Evolutionary conservation across 1,140 invertebrate species (phyloP), one percentile per base, ranked within the genome.

Genomic region (Drosophila virilis): DNA sequence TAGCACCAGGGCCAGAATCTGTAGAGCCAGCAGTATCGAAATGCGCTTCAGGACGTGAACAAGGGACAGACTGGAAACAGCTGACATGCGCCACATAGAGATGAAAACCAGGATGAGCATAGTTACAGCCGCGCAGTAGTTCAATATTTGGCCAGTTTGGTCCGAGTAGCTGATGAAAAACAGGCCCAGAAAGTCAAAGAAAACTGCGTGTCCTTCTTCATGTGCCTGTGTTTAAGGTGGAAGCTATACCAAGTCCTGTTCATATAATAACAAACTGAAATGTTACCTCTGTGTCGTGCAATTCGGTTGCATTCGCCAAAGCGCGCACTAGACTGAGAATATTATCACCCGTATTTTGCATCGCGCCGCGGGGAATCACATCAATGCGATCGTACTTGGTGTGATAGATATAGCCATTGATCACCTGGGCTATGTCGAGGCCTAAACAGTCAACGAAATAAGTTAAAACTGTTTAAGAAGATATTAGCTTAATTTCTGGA

Each of bases 361-460:
- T 93, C 8, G 96, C 95, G 5, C 96, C 97, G 9, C 95, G 84
- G 2, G 96, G 95, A 84, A 98, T 96, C 80, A 95, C 94, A 74
- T 95, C 93, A 17, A 96, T 94, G 13, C 93, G 93, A 92, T 98
- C 97, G 92, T 96, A 96, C 83, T 95, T 95, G 12, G 97, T 98
- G 83, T 98, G 97, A 84, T 98, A 98, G 0, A 97, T 95, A 91
- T 97, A 98, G 22, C 98, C 98, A 94, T 99, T 98, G 38, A 95
- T 94, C 52, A 96, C 96, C 94, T 98, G 98, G 6, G 98, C 98
- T 92, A 99, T 96, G 93, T 99, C 98, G 67, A 99, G 35, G 13
- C 83, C 81, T 84, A 12, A 8, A 17, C 10, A 48, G 9, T 2
- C 10, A 48, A 32, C 22, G 3, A 9, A 9, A 28, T 28, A 6